Evolutionary conservation across 2,113 vertebrate species (phyloP).

Genomic region (Podarcis raffonei): DNA sequence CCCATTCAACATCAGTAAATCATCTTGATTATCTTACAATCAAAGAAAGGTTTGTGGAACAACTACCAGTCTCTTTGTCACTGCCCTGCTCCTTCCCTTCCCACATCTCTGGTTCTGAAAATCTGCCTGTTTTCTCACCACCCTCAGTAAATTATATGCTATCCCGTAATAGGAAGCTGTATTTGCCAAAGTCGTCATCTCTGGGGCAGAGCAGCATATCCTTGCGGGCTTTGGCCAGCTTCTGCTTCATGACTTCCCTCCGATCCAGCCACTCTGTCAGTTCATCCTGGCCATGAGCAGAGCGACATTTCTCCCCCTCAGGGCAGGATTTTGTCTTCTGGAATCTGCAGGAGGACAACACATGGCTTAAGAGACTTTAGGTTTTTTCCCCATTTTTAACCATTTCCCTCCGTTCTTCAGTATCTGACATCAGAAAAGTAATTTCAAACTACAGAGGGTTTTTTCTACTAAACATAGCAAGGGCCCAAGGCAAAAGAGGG

Average conservation of each 20-base stretch:
- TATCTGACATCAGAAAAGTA: not conserved
- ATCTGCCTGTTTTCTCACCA: constrained; percentile 19
- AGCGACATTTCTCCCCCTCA: constrained; percentile 89
- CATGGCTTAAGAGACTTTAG: not conserved
- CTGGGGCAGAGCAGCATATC: constrained; percentile 90
- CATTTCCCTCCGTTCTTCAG: not conserved
- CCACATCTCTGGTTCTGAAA: constrained; percentile 27
- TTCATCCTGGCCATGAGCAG: constrained; percentile 88
- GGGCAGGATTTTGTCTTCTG: constrained; percentile 83
- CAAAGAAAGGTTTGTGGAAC: constrained; percentile 55
- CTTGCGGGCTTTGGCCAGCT: constrained; percentile 88
- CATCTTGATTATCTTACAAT: constrained; percentile 64
- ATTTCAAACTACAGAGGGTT: not conserved
- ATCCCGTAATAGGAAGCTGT: constrained; percentile 90
- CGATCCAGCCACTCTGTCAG: constrained; percentile 91
- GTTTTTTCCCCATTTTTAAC: not conserved
- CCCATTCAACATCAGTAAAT: constrained; percentile 63
- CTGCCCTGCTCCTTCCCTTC: not conserved
- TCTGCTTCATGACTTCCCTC: constrained; percentile 87
- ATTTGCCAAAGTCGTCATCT: constrained; percentile 93
- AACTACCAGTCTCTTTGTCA: constrained; percentile 46
- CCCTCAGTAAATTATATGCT: constrained; percentile 42
- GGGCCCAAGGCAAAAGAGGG: not conserved
- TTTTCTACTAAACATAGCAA: not conserved
- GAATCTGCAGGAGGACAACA: constrained; percentile 58